Evolutionary conservation across 2,797 vertebrate species (phyloP), one percentile per base, ranked within the genome.

Genomic region (Melanotaenia nigrans): DNA sequence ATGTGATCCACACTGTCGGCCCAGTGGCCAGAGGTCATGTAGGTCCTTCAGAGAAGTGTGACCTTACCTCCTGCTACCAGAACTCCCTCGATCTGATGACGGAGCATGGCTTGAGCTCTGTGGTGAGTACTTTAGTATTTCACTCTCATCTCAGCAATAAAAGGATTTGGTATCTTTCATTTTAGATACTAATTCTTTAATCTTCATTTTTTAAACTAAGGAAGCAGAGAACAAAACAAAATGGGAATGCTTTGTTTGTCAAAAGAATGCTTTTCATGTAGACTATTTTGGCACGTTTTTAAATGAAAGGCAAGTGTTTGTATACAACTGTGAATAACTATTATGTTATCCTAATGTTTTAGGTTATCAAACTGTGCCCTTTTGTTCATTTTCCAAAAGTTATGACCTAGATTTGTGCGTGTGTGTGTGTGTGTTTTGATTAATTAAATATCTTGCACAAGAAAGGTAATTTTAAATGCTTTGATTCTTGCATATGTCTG

Each of bases 1-100:
- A 98, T 96, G 97, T 99, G 92, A 99, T 99, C 92, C 97, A 99
- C 77, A 99, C 97, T 2, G 98, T 99, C 79, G 98, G 97, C 13
- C 98, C 98, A 0, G 96, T 99, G 56, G 97, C 97, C 84, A 96
- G 97, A 95, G 96, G 96, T 73, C 95, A 96, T 72, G 93, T 98
- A 84, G 96, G 94, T 0, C 87, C 93, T 4, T 87, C 85, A 49
- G 97, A 98, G 92, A 96, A 90, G 90, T 95, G 94, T 65, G 96
- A 97, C 89, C 95, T 99, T 86, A 96, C 95, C 68, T 96, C 94
- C 78, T 99, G 98, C 94, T 99, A 99, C 90, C 94, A 96, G 88
- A 96, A 95, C 80, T 98, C 96, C 72, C 94, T 99, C 86, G 94
- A 95, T 79, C 94, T 99, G 94, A 88, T 96, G 87, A 96, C 96